Evolutionary conservation across 1,140 invertebrate genomes (phyloP), one percentile per base, ranked within the genome.

Genomic region (Octopus sinensis): DNA sequence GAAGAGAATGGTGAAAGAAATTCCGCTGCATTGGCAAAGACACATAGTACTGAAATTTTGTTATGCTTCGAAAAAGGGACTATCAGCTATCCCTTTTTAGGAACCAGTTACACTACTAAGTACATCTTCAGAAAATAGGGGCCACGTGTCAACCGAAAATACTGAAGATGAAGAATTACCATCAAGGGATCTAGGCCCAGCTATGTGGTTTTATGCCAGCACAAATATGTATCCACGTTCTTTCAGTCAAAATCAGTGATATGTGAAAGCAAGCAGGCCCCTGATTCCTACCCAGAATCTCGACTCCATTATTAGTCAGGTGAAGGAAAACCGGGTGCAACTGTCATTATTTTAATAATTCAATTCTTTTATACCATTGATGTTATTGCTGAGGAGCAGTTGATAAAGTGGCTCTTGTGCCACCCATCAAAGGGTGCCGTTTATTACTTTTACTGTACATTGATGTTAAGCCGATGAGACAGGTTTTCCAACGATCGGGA

Each of bases 71-170:
- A 68, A 68, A 68, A 68, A 13, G 62, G 62, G 3, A 68, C 1
- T 68, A 68, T n/a, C 62, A 68, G 62, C 10, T 68, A 3, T 68
- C 62, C 62, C 62, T 68, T 68, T n/a, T 68, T 12, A 68, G 10
- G 1, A 68, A 68, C 62, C 62, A 68, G 12, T n/a, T 68, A n/a
- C 62, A 68, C 3, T 68, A 13, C 62, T n/a, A 68, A 68, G 62
- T 68, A 68, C 62, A 68, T 68, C n/a, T 68, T 12, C 62, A 68
- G 62, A 68, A 68, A 68, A 68, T 68, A n/a, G n/a, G 62, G n/a
- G 62, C n/a, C 10, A 68, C 62, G n/a, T 68, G 3, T 68, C 62
- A 13, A n/a, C 10, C n/a, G 12, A 68, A 68, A n/a, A 1, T 68
- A 68, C 62, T 68, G 62, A 68, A 68, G 62, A n/a, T 68, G 62